Evolutionary conservation across 2,113 vertebrate genomes (phyloP), one percentile per base, ranked within the genome.

Genomic region (Dryoscopus gambensis): DNA sequence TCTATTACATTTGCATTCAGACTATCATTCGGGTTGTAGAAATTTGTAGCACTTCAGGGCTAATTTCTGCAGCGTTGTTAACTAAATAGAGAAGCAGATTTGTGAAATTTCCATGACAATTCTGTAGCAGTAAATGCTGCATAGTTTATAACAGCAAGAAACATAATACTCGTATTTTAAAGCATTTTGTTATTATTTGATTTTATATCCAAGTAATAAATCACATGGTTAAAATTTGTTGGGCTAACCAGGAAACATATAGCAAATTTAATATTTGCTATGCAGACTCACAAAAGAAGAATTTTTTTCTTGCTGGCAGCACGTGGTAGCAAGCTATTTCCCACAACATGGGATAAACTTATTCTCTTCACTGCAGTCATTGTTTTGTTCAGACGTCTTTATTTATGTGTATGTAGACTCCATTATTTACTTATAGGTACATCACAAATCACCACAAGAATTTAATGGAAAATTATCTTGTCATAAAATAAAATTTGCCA

Each of bases 1-100:
- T 92, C 64, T 78, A 94, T 89, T 95, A 70, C 67, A 91, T 97
- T 95, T 95, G 79, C 81, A 96, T 96, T 85, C 88, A 91, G 71
- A 49, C 42, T 78, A 42, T 65, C 49, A 89, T 87, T 28, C 39
- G 25, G 25, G 10, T 40, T 87, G 37, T 40, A 87, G 53, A 92
- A 96, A 91, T 78, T 70, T 88, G 44, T 67, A 89, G 31, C 60
- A 84, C 56, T 95, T 89, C 22, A 49, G 80, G 87, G 91, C 49
- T 96, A 92, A 96, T 96, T 93, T 94, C 69, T 96, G 49, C 71
- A 90, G 57, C 4, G 8, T 31, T 44, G 40, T 94, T 93, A 94
- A 94, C 80, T 84, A 94, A 83, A 91, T 76, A 88, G 70, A 78
- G 52, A 85, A 69, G 40, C 50, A 59, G 57, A 52, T 88, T 91